Percentiles rank a stretch among this genome's conserved stretches.
Conservation (phyloP, 2,113 vertebrate species). For the Myxocyprinus asiaticus region DNA sequence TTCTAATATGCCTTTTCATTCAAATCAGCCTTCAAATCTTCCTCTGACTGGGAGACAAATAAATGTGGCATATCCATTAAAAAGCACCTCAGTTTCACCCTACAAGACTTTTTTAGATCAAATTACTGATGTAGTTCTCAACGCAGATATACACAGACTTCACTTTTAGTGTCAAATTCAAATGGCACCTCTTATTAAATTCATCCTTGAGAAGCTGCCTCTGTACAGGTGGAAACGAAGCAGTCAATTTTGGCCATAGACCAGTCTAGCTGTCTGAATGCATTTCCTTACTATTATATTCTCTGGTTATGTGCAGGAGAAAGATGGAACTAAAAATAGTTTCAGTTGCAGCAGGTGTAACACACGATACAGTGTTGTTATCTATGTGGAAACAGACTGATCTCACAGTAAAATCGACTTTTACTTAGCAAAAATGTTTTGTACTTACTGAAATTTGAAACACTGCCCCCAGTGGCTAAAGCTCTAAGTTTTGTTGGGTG, state of each 20-base stretch:
- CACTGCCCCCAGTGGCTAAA: too few species aligned
- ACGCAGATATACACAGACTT: slow-evolving; percentile 2
- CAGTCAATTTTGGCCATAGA: slow-evolving; percentile 16
- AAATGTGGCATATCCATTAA: slow-evolving; percentile 6
- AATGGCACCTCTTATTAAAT: slow-evolving; percentile 23
- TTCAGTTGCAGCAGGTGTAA: too few species aligned
- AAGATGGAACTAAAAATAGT: too few species aligned
- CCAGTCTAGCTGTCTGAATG: slow-evolving; percentile 12
- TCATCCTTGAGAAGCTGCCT: neutral
- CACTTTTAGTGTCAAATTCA: slow-evolving; percentile 13
- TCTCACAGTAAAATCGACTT: too few species aligned
- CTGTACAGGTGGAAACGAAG: neutral
- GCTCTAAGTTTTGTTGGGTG: too few species aligned
- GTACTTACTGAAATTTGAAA: too few species aligned
- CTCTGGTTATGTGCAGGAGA: too few species aligned
- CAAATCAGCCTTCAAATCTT: neutral
- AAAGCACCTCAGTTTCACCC: neutral
- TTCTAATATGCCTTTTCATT: neutral
- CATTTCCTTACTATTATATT: neutral
- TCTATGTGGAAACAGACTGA: too few species aligned
- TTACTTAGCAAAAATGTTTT: too few species aligned
- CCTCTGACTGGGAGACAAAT: slow-evolving; percentile 22
- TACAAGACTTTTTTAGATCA: slow-evolving; percentile 17
- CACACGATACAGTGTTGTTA: too few species aligned
- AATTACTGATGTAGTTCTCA: neutral